Evolutionary conservation across 2,888 invertebrate genomes (phyloP).

Genomic region (Girardia tigrina): DNA sequence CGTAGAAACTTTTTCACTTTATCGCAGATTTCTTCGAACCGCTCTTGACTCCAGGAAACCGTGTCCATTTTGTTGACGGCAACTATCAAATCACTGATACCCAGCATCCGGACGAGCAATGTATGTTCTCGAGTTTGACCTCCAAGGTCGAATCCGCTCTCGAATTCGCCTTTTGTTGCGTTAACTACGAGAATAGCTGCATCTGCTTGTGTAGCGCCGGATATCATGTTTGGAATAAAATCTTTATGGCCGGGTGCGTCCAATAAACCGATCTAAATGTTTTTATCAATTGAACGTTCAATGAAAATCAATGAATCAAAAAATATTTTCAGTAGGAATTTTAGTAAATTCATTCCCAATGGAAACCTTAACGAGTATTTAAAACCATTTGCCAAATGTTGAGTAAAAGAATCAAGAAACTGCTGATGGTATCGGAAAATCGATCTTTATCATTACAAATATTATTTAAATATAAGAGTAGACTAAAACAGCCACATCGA

Average conservation of each 20-base stretch:
- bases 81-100: slow-evolving; percentile 80
- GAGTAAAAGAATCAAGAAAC: too few relatives aligned
- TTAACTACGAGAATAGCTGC: slow-evolving; percentile 89
- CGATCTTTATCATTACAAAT: too few relatives aligned
- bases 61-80: slow-evolving; percentile 95
- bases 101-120: slow-evolving; percentile 80
- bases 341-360: too few relatives aligned
- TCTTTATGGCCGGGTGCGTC: slow-evolving; percentile 98
- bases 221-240: slow-evolving; percentile 98
- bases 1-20: slow-evolving; percentile 65
- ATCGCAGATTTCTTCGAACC: slow-evolving; percentile 73
- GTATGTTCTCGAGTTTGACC: slow-evolving; percentile 99
- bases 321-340: too few relatives aligned
- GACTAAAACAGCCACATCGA: too few relatives aligned
- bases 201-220: slow-evolving; percentile 88
- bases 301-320: too few relatives aligned
- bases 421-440: too few relatives aligned
- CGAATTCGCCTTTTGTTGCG: slow-evolving; percentile 82
- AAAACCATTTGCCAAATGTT: too few relatives aligned
- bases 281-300: too few relatives aligned
- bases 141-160: slow-evolving; percentile 91
- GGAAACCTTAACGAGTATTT: too few relatives aligned
- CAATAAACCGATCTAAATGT: slow-evolving; percentile 57
- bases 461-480: too few relatives aligned
- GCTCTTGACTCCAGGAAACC: slow-evolving; percentile 73